Evolutionary conservation across 2,113 vertebrate species (phyloP), one percentile per base, ranked within the genome.

Genomic region (Paedocypris sp.): DNA sequence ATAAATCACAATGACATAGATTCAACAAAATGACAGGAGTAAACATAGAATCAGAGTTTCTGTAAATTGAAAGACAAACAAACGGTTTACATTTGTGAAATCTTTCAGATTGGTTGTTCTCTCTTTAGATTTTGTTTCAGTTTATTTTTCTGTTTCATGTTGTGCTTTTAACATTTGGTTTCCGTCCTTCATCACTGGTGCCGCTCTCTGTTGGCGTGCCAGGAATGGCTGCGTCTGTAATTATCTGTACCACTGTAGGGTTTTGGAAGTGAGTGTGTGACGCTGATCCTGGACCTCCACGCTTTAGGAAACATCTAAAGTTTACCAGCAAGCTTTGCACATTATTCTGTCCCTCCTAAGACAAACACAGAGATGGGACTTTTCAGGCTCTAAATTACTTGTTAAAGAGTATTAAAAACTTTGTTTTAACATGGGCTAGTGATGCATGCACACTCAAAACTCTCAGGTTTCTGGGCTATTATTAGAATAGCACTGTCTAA

Each of bases 191-290:
- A 20, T 35, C 9, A 25, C 50, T 35, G 12, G 19, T 60, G 41
- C 26, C 26, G 54, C 35, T 42, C 46, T 48, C 7, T 54, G 47
- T 41, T 47, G 28, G 25, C 35, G 11, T 60, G 61, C 51, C 50
- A 47, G 28, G 23, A 51, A 49, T 57, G 32, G 28, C 45, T 9
- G n/a, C 32, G 20, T 28, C 71, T 73, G 58, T 73, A 73, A 73
- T 69, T 59, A 69, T 59, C 52, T 66, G 13, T 49, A 63, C 62
- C 49, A 36, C 38, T 50, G 50, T 19, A 33, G n/a, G 20, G 50
- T 38, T 39, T 36, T 38, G 38, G 33, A 32, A 39, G 49, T 19
- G 31, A n/a, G n/a, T 50, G 48, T 57, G 23, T 54, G 16, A 28
- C 35, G 43, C 18, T 38, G 29, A 52, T 22, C 29, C 11, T 68